These are phyloP conservation scores for Pyrocephalus nanus DNA, from an alignment of 2,797 vertebrate species.

Conservation along the genomic window DNA sequence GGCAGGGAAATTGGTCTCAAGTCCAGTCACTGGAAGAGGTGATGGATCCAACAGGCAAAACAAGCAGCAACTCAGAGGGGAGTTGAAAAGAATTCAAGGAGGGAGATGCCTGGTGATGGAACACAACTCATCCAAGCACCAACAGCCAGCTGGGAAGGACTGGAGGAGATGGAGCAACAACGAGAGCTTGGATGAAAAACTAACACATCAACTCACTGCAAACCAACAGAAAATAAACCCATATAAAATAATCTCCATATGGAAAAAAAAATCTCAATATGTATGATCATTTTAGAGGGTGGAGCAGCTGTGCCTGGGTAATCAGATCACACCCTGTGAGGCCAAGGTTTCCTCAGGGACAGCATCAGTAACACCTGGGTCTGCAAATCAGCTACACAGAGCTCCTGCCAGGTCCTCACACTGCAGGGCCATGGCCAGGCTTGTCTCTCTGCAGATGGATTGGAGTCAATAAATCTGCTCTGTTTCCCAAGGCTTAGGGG, in stretches of 20 bases:
- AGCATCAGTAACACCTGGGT: no score
- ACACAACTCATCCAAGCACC: background rate
- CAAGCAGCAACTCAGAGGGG: background rate
- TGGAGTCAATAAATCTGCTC: background rate
- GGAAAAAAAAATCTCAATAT: no score
- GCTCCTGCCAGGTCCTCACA: no score
- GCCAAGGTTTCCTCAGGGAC: no score
- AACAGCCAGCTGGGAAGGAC: background rate
- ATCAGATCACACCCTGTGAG: no score
- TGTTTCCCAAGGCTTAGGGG: background rate
- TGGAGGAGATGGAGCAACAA: background rate
- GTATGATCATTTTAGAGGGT: background rate
- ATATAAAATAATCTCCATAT: background rate
- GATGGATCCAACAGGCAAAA: background rate
- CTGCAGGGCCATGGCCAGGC: no score
- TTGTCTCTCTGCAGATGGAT: background rate
- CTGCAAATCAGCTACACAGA: no score
- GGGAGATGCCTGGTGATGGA: background rate
- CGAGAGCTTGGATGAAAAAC: background rate
- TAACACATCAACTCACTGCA: background rate
- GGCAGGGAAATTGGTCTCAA: background rate
- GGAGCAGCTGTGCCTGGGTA: no score
- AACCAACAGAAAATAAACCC: background rate
- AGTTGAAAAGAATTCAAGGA: background rate
- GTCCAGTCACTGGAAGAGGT: background rate